Evolutionary conservation across 2,888 invertebrate genomes (phyloP).

Genomic region (Agrotis ipsilon): DNA sequence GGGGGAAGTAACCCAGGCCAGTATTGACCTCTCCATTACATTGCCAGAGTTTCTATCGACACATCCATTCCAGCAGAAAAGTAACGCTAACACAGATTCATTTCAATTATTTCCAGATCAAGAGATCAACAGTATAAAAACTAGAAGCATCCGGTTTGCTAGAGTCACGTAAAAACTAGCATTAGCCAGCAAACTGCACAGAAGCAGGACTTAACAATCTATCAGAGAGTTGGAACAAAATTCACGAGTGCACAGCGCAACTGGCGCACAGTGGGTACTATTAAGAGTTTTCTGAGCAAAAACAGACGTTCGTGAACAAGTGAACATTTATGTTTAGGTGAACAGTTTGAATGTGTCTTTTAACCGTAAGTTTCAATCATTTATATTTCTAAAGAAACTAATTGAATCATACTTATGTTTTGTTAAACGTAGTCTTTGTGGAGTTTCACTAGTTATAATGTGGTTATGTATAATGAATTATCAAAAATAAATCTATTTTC

Average conservation of each 20-base stretch:
- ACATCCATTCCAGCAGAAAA: background rate
- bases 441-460: too few species aligned
- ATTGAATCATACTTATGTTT: too few species aligned
- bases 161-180: conserved; percentile 50
- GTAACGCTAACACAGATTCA: conserved; percentile 5
- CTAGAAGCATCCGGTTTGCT: conserved; percentile 5
- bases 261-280: conserved; percentile 30
- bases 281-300: conserved; percentile 18
- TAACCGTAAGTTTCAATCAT: too few species aligned
- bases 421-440: too few species aligned
- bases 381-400: too few species aligned
- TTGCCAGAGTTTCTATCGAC: too few species aligned
- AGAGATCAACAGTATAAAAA: conserved; percentile 15
- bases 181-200: conserved; percentile 52
- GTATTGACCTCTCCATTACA: too few species aligned
- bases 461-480: too few species aligned
- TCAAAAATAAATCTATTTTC: too few species aligned
- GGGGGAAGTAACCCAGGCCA: too few species aligned
- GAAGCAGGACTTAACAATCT: conserved; percentile 63
- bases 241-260: conserved; percentile 58
- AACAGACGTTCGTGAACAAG: background rate
- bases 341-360: background rate
- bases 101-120: conserved; percentile 22
- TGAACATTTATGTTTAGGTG: background rate
- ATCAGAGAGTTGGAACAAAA: conserved; percentile 61